Conservation (phyloP, 2,113 vertebrate species). For the Oreochromis niloticus region DNA sequence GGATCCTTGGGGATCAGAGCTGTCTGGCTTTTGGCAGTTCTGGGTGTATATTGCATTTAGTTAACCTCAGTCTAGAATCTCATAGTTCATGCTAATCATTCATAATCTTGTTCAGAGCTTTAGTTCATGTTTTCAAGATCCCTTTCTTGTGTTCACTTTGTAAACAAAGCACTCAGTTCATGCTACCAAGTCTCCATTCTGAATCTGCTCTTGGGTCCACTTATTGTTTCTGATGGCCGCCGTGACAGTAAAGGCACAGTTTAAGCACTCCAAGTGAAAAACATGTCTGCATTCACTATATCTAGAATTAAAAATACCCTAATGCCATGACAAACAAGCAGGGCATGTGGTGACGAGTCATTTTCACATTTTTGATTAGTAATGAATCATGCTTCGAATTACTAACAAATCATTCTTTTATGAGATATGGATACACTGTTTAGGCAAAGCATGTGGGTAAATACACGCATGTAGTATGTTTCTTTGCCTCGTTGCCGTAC, state of each 20-base stretch:
- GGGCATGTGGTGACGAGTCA: background rate
- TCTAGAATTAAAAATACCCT: background rate
- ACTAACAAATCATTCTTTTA: background rate
- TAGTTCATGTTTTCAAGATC: background rate
- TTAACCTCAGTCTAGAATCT: background rate
- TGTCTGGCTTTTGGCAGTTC: background rate
- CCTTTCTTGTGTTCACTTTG: background rate
- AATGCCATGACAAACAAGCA: background rate
- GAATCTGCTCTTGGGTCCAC: background rate
- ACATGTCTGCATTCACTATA: background rate
- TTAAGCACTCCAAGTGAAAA: background rate
- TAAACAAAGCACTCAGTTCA: background rate
- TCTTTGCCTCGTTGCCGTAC: background rate
- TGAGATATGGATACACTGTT: background rate
- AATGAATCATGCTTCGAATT: background rate
- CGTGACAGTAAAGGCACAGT: background rate
- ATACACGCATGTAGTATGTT: background rate
- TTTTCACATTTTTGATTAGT: conserved; percentile 6
- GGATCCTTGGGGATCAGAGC: background rate
- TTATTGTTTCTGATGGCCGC: background rate
- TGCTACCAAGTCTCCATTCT: background rate
- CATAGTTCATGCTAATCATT: background rate
- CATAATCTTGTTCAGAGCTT: background rate
- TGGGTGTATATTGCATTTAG: background rate
- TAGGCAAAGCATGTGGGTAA: background rate